Percentiles rank a stretch among this genome's conserved stretches.
These are phyloP conservation scores for Rhodinocichla rosea DNA, from an alignment of 2,113 vertebrate genomes.

Conservation along the genomic window DNA sequence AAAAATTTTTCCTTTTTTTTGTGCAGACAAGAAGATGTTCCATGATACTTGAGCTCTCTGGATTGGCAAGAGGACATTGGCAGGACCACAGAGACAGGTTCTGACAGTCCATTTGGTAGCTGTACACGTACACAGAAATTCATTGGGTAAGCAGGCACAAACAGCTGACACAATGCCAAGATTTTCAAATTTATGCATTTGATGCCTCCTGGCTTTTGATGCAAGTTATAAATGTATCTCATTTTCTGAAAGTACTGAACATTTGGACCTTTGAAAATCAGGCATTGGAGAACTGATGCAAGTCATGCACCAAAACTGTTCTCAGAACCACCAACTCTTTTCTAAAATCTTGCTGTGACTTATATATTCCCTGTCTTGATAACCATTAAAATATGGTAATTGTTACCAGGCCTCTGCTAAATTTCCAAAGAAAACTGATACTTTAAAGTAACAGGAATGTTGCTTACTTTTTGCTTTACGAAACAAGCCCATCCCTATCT, in stretches of 20 bases:
- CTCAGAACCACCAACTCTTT: not conserved
- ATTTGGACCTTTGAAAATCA: not conserved
- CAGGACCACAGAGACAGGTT: not conserved
- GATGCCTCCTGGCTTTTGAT: not conserved
- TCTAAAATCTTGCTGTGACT: not conserved
- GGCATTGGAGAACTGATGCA: not conserved
- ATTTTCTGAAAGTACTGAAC: not conserved
- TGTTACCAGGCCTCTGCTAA: slow-evolving; percentile 1
- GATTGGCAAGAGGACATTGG: not conserved
- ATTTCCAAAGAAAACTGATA: slow-evolving; percentile 16
- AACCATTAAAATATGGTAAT: slow-evolving; percentile 40
- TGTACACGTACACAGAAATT: not conserved
- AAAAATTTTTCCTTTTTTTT: not conserved
- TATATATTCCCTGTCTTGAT: slow-evolving; percentile 27
- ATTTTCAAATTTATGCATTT: not conserved
- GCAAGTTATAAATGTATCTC: not conserved
- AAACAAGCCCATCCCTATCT: slow-evolving; percentile 7
- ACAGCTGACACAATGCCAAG: not conserved
- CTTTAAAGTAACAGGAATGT: slow-evolving; percentile 17
- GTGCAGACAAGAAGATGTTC: not conserved
- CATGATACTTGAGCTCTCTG: not conserved
- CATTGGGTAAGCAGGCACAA: not conserved
- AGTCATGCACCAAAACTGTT: not conserved
- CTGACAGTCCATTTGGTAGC: not conserved
- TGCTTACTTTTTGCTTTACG: not conserved